Evolutionary conservation across 2,113 vertebrate species (phyloP), one percentile per base, ranked within the genome.

Genomic region (Lasiurus cinereus): DNA sequence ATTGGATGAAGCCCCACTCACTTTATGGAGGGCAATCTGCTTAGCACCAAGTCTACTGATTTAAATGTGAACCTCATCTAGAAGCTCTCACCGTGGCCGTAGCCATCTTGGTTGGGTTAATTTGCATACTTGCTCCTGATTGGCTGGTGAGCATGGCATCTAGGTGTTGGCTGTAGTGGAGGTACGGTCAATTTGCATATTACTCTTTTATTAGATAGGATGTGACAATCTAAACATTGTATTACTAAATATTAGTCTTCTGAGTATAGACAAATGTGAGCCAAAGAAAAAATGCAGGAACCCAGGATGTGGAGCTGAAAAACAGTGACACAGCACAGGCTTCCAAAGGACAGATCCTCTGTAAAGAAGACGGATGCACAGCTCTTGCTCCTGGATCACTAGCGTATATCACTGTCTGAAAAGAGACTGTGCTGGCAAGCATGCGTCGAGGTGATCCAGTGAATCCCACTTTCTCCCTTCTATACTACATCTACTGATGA

Each of bases 231-330:
- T 54, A 66, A 70, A 18, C 4, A 50, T 54, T 77, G 14, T 5
- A 76, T 31, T 89, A 4, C 1, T 95, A 91, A 76, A 78, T 74
- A 76, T 27, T 89, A 88, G n/a, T 64, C 27, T 89, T 70, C 46
- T 12, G 77, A 59, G 7, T 5, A 73, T 4, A 74, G 21, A 73
- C 11, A 83, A 80, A 5, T 80, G 2, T 33, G 90, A 36, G 27
- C 43, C 93, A 48, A 95, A 21, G 29, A 85, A 62, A 96, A 94
- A 95, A 22, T 6, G 80, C 11, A 62, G 19, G 10, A 43, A 48
- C 69, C 13, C 31, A 86, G 3, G 6, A 24, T 36, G 3, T 7
- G 64, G 21, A 10, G 4, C 3, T 90, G 8, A 74, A 80, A 83
- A 72, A 80, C 54, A 24, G 5, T 62, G 80, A 39, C 16, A 80